Conservation (phyloP, 2,113 vertebrate species). For the Cebidichthys violaceus region DNA sequence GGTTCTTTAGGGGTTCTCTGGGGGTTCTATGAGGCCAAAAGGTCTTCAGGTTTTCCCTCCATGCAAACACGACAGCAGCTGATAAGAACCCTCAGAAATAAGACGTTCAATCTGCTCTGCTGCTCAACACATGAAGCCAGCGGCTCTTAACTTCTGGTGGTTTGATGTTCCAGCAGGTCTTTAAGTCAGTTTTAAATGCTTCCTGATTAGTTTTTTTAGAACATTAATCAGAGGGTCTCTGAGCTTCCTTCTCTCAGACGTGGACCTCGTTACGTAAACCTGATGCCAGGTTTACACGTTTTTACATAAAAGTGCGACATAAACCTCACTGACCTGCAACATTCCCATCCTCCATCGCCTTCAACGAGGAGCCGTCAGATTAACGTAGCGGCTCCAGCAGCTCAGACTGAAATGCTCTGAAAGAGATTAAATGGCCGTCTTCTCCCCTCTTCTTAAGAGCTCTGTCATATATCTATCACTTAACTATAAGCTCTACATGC, state of each 20-base stretch:
- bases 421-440: slow-evolving; percentile 1
- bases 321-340: not conserved
- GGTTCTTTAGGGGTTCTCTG: slow-evolving; percentile 22
- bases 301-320: not conserved
- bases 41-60: not conserved
- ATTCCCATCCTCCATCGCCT: not conserved
- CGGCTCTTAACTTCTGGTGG: too few relatives aligned
- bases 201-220: too few relatives aligned
- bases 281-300: too few relatives aligned
- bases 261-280: not conserved
- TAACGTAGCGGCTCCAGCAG: slow-evolving; percentile 1
- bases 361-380: not conserved
- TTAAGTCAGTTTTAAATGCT: too few relatives aligned
- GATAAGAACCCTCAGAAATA: too few relatives aligned
- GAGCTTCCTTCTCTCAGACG: not conserved
- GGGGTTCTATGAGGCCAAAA: not conserved
- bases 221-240: slow-evolving; percentile 10
- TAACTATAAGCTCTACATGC: slow-evolving; percentile 24
- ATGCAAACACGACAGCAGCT: too few relatives aligned
- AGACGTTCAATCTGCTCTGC: too few relatives aligned
- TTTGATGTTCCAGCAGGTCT: too few relatives aligned
- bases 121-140: too few relatives aligned
- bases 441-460: slow-evolving; percentile 21
- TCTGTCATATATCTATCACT: slow-evolving; percentile 16
- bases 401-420: slow-evolving; percentile 15